Evolutionary conservation across 2,797 vertebrate species (phyloP), one percentile per base, ranked within the genome.

Genomic region (Agapornis canus): DNA sequence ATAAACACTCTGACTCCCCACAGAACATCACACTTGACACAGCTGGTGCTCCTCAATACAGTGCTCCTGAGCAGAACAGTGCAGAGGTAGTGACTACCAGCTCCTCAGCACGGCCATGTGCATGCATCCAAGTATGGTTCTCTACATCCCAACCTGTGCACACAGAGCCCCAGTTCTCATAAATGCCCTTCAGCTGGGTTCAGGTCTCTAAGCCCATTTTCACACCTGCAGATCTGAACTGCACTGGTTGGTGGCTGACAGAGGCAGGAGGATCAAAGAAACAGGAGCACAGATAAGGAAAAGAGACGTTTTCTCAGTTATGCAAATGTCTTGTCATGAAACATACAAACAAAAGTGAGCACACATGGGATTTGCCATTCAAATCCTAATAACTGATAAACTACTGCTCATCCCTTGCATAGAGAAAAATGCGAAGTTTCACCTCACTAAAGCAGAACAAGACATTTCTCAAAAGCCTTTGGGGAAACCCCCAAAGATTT

Each of bases 371-470:
- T 61, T 45, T 25, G 4, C 51, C 40, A 76, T 76, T 72, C 59
- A 73, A 31, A 70, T 57, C 37, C 35, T 49, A 32, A 60, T 81
- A 83, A 90, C 60, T 68, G 72, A 78, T 75, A 91, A 78, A 29
- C 39, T 48, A 54, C 31, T 85, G 9, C 63, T 92, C 37, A 45
- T 51, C 42, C 25, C 57, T 75, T 51, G 8, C 81, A 66, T 48
- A 51, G 25, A 72, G 45, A 59, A 92, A 83, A 91, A 56, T 13
- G 73, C 0, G 13, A 68, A 63, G 19, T 78, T 92, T 86, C 47
- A 65, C 32, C 32, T 86, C 48, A 26, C 81, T 78, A n/a, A 6
- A 57, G 57, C 22, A 81, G 61, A 95, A 64, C 15, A 92, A 60
- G 71, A 70, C 6, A 40, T 56, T 78, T 51, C 40, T 82, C 56